Conservation (phyloP, 1,140 invertebrate genomes). For the Orchestia grillus region DNA sequence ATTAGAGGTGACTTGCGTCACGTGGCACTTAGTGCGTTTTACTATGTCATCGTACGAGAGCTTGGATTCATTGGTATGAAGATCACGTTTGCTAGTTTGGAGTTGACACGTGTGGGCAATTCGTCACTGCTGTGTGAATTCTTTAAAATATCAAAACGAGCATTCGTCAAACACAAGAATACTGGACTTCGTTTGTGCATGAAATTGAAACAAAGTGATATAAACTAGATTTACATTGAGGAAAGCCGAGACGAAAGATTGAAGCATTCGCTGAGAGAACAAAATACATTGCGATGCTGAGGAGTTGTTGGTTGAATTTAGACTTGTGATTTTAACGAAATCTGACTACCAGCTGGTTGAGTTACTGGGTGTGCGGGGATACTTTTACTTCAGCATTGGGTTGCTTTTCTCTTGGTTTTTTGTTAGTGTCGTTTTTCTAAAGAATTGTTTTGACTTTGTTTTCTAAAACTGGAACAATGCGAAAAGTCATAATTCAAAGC, state of each 20-base stretch:
- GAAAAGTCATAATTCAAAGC: not conserved
- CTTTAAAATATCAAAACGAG: not conserved
- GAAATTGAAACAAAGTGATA: not conserved
- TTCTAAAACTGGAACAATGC: not conserved
- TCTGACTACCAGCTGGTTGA: not conserved
- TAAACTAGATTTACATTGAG: not conserved
- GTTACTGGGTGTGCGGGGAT: not conserved
- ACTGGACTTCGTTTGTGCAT: not conserved
- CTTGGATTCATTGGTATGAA: not conserved
- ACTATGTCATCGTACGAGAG: not conserved
- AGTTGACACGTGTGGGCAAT: not conserved
- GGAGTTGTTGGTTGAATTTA: not conserved
- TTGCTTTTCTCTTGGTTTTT: not conserved
- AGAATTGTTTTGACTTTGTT: not conserved
- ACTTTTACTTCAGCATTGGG: not conserved
- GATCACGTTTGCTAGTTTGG: not conserved
- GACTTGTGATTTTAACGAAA: not conserved
- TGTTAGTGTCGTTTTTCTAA: not conserved
- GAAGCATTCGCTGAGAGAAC: not conserved
- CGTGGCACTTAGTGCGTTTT: not conserved
- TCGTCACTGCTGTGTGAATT: not conserved
- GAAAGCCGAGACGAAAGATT: not conserved
- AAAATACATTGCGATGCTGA: not conserved
- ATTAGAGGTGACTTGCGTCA: not conserved
- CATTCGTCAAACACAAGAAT: not conserved